A percentile compares a stretch with the other conserved stretches of the same genome.
Evolutionary conservation across 2,797 vertebrate genomes (phyloP).

Genomic region (Forpus xanthops): DNA sequence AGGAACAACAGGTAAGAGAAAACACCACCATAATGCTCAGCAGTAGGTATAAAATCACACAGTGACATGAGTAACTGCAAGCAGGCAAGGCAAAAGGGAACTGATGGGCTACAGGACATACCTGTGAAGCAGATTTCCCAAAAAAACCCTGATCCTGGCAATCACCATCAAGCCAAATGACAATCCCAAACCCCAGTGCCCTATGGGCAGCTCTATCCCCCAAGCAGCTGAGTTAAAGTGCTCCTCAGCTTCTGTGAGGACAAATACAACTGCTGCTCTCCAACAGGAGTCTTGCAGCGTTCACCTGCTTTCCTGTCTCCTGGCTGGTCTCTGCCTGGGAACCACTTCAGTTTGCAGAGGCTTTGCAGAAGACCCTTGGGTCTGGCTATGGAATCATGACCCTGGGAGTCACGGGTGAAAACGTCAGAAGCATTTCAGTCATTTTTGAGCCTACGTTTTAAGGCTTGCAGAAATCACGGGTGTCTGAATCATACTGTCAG

Average conservation of each 20-base stretch:
- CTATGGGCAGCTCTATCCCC: rapidly evolving
- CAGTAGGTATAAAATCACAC: not conserved
- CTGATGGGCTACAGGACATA: not conserved
- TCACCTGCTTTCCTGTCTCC: not conserved
- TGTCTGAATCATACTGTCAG: not conserved
- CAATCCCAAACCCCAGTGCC: not conserved
- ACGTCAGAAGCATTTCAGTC: not conserved
- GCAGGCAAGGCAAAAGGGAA: not conserved
- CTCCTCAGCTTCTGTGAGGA: not conserved
- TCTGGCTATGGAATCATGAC: not conserved
- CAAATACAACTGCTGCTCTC: not conserved
- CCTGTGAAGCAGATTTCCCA: not conserved
- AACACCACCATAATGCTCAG: not conserved
- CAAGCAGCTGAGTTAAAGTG: not conserved
- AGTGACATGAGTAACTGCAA: not conserved
- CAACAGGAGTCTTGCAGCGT: not conserved
- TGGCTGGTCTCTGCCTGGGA: not conserved
- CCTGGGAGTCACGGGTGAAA: not conserved
- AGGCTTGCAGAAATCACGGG: rapidly evolving
- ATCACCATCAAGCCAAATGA: not conserved
- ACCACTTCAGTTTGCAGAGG: not conserved
- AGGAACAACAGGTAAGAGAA: slow-evolving; percentile 27
- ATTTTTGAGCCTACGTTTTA: not conserved
- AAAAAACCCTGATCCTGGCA: not conserved
- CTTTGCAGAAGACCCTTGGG: not conserved